A percentile compares a stretch with the other conserved stretches of the same genome.
Conservation (phyloP, 2,888 invertebrate genomes). For the Drosophila tanythrix region DNA sequence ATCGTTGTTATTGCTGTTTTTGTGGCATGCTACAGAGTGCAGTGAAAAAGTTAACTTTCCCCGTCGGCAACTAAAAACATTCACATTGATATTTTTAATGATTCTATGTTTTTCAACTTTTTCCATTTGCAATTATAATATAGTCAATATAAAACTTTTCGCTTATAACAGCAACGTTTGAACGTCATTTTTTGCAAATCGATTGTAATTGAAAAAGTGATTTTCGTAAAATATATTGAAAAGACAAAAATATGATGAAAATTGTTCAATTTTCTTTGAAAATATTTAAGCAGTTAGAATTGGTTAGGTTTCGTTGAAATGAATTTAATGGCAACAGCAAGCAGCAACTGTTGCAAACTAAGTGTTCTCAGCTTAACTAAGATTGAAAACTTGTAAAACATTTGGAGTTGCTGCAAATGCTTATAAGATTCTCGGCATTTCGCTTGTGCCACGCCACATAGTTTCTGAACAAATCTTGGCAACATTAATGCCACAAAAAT, state of each 20-base stretch:
- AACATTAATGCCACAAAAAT: slow-evolving; percentile 62
- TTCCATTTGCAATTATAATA: slow-evolving; percentile 19
- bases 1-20: slow-evolving; percentile 11
- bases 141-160: slow-evolving; percentile 11
- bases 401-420: slow-evolving; percentile 17
- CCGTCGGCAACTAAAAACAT: slow-evolving; percentile 40
- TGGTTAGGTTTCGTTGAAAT: background rate
- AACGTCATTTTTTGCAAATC: background rate
- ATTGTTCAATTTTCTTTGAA: background rate
- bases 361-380: background rate
- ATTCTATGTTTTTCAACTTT: slow-evolving; percentile 25
- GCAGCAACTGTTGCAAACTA: background rate
- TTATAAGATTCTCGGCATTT: slow-evolving; percentile 21
- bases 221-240: background rate
- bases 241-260: background rate
- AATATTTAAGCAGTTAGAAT: background rate
- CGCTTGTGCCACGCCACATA: background rate
- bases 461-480: slow-evolving; percentile 18
- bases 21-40: slow-evolving; percentile 22
- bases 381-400: background rate
- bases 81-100: slow-evolving; percentile 30
- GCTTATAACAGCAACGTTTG: background rate
- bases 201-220: background rate
- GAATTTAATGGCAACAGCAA: background rate
- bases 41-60: slow-evolving; percentile 42